Conservation (phyloP, 1,140 invertebrate species). For the Drosophila punjabiensis region DNA sequence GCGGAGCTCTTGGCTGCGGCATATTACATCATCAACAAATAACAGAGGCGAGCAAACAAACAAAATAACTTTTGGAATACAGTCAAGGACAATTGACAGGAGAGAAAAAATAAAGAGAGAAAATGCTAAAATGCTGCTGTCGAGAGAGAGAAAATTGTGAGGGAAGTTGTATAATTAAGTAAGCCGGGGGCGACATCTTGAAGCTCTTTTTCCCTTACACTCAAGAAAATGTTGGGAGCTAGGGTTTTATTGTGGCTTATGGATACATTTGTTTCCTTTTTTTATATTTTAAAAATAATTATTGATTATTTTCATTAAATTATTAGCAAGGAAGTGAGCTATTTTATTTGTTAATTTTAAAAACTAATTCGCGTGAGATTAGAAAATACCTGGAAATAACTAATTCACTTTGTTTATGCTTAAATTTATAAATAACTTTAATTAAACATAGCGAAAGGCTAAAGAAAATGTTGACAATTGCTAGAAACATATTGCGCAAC, state of each 20-base stretch:
- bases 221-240: background rate
- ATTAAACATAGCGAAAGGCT: too few species aligned
- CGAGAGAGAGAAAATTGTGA: constrained; percentile 11
- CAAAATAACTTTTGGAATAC: constrained; percentile 52
- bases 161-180: constrained; percentile 46
- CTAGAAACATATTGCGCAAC: background rate
- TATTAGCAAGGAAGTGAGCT: too few species aligned
- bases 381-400: too few species aligned
- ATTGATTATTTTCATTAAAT: background rate
- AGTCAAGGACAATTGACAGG: constrained; percentile 44
- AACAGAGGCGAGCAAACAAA: constrained; percentile 33
- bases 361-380: too few species aligned
- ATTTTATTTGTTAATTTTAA: too few species aligned
- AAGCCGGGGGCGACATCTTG: background rate
- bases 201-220: constrained; percentile 7
- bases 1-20: constrained; percentile 32
- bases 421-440: too few species aligned
- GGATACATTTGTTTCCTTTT: background rate
- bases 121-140: background rate
- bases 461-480: background rate
- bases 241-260: background rate
- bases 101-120: background rate
- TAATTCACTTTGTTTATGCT: too few species aligned
- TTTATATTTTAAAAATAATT: background rate
- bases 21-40: constrained; percentile 58